These are phyloP conservation scores for Leucophora obtusa DNA, from an alignment of 2,888 invertebrate species.

Conservation along the genomic window DNA sequence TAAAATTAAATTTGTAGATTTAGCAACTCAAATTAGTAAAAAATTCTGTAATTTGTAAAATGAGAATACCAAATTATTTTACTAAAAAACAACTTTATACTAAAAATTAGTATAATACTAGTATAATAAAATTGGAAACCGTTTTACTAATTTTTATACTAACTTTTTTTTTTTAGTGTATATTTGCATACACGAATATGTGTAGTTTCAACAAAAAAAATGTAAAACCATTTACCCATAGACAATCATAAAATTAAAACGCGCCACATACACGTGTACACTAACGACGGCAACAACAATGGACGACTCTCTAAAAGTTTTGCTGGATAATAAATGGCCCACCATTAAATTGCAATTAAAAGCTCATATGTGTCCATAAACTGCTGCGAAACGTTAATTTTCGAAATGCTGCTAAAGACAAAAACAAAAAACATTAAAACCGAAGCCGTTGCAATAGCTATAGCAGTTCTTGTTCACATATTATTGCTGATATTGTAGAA, in stretches of 20 bases:
- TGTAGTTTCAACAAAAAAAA: not conserved
- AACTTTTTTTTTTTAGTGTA: too few relatives aligned
- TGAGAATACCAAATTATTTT: too few relatives aligned
- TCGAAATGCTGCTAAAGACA: conserved; percentile 46
- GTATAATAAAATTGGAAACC: too few relatives aligned
- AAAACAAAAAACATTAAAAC: conserved; percentile 35
- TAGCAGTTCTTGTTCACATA: conserved; percentile 4
- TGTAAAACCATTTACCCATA: conserved; percentile 3
- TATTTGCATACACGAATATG: not conserved
- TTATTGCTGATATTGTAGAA: conserved; percentile 35
- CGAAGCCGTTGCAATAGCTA: conserved; percentile 17
- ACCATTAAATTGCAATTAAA: conserved; percentile 77
- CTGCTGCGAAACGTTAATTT: conserved; percentile 63
- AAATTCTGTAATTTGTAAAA: too few relatives aligned
- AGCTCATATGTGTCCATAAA: conserved; percentile 76
- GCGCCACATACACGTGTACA: conserved; percentile 31
- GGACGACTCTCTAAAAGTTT: conserved; percentile 56
- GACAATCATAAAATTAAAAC: conserved; percentile 46
- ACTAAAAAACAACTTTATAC: too few relatives aligned
- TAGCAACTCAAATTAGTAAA: too few relatives aligned
- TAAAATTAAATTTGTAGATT: too few relatives aligned
- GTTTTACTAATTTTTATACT: too few relatives aligned
- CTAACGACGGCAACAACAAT: conserved; percentile 7
- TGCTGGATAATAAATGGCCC: conserved; percentile 75
- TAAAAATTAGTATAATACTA: too few relatives aligned